phyloP scores from a whole-genome alignment of 2,888 invertebrate genomes.

The Psococerastis gibbosa region DNA sequence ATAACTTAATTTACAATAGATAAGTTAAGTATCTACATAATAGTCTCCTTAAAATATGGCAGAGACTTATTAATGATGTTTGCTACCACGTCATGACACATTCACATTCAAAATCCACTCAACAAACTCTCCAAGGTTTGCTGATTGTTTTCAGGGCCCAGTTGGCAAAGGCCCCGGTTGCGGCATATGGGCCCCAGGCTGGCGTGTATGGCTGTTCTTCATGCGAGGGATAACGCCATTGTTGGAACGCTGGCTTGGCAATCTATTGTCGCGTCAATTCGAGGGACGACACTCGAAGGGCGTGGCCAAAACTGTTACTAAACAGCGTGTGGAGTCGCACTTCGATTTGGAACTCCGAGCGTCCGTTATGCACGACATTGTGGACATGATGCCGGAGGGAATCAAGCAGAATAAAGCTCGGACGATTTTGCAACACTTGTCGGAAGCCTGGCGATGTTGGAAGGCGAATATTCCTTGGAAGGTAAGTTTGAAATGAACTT shows the following conservation, averaged over 20 bases:
- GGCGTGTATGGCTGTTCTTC: slow-evolving; percentile 99
- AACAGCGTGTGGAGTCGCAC: slow-evolving; percentile 98
- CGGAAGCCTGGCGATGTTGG: slow-evolving; percentile 99
- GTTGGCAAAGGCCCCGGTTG: slow-evolving; percentile 98
- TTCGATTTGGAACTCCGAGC: slow-evolving; percentile 97
- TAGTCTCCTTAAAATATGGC: too few relatives aligned
- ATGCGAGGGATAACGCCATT: slow-evolving; percentile 97
- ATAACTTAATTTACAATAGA: too few relatives aligned
- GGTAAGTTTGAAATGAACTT: slow-evolving; percentile 36
- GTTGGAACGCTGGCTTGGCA: slow-evolving; percentile 97
- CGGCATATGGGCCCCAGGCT: slow-evolving; percentile 97
- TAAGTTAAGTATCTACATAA: too few relatives aligned
- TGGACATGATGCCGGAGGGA: slow-evolving; percentile 99
- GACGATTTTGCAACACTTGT: slow-evolving; percentile 95
- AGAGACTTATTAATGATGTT: too few relatives aligned
- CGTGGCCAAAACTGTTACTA: slow-evolving; percentile 98
- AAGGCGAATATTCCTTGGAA: slow-evolving; percentile 99
- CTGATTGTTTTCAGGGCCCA: slow-evolving; percentile 46
- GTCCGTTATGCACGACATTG: slow-evolving; percentile 86
- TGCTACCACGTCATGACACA: too few relatives aligned
- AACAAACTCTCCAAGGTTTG: neutral
- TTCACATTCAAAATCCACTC: too few relatives aligned
- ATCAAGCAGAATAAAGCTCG: slow-evolving; percentile 99
- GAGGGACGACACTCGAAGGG: slow-evolving; percentile 99
- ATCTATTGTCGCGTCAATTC: slow-evolving; percentile 93